Conservation (phyloP, 2,113 vertebrate species). For the Australoheros scitulus region DNA sequence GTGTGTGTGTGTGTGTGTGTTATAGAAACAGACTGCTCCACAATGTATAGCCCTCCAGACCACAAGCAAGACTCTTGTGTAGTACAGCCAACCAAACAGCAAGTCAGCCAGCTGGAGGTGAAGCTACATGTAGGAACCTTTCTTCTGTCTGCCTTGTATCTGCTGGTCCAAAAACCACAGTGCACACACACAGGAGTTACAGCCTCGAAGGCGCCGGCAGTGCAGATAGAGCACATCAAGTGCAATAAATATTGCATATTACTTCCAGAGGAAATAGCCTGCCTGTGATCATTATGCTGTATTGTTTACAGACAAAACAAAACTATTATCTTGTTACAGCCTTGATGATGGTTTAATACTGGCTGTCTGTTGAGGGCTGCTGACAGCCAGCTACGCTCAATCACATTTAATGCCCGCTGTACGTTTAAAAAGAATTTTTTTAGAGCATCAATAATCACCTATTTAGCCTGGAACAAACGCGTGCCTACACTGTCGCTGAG, state of each 20-base stretch:
- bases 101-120: constrained; percentile 38
- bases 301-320: constrained; percentile 60
- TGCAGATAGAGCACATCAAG: constrained; percentile 28
- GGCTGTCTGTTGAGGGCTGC: background rate
- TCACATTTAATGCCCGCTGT: constrained; percentile 14
- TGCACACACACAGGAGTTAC: constrained; percentile 16
- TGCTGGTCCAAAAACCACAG: constrained; percentile 44
- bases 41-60: constrained; percentile 45
- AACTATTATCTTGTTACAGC: constrained; percentile 32
- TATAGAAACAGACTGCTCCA: constrained; percentile 10
- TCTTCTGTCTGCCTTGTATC: constrained; percentile 16
- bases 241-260: constrained; percentile 58
- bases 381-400: background rate
- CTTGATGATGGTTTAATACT: constrained; percentile 4
- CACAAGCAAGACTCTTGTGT: constrained; percentile 44
- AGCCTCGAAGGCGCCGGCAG: constrained; percentile 48
- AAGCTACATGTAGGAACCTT: constrained; percentile 43
- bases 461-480: constrained; percentile 18
- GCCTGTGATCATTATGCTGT: constrained; percentile 37
- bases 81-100: constrained; percentile 12
- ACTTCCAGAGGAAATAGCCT: constrained; percentile 40
- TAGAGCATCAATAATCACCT: background rate
- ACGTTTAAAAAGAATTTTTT: constrained; percentile 5
- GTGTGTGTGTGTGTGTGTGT: constrained; percentile 9
- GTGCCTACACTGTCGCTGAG: background rate